Conservation (phyloP, 23 tunicate genomes). For the Ascidia mentula region DNA sequence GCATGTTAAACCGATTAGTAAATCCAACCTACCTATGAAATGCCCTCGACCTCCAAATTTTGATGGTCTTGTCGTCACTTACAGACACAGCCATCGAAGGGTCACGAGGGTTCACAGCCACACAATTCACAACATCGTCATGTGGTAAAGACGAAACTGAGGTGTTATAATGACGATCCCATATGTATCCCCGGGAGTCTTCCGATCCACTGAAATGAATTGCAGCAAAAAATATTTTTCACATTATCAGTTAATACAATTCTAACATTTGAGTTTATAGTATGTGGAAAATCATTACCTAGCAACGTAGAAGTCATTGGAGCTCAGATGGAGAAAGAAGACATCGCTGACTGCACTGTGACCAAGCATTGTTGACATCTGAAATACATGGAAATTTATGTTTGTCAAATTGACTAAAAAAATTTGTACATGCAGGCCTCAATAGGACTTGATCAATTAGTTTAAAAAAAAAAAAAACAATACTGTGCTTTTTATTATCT, state of each 20-base stretch:
- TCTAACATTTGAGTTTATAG: neutral
- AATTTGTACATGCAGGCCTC: too few relatives aligned
- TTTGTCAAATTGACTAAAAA: too few relatives aligned
- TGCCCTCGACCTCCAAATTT: constrained; percentile 81
- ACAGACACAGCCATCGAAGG: constrained; percentile 86
- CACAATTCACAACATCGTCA: constrained; percentile 76
- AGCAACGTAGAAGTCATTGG: constrained; percentile 62
- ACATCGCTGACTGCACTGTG: constrained; percentile 60
- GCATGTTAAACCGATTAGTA: too few relatives aligned
- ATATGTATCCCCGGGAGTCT: constrained; percentile 62
- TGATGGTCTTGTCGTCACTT: constrained; percentile 68
- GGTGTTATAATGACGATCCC: constrained; percentile 61
- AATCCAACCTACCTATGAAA: constrained; percentile 38
- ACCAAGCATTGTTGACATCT: constrained; percentile 38
- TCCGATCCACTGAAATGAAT: constrained; percentile 62
- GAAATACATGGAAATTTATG: too few relatives aligned
- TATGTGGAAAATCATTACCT: constrained; percentile 15
- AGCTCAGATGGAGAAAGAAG: constrained; percentile 55
- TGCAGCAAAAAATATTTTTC: too few relatives aligned
- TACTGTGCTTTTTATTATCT: too few relatives aligned
- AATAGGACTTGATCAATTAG: too few relatives aligned
- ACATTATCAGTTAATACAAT: neutral
- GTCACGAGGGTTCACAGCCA: constrained; percentile 85
- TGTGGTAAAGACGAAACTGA: constrained; percentile 35
- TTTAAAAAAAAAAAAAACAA: too few relatives aligned